A percentile compares a stretch with the other conserved stretches of the same genome.
phyloP scores from a whole-genome alignment of 2,113 vertebrate species.

The Sarotherodon lohbergeri region DNA sequence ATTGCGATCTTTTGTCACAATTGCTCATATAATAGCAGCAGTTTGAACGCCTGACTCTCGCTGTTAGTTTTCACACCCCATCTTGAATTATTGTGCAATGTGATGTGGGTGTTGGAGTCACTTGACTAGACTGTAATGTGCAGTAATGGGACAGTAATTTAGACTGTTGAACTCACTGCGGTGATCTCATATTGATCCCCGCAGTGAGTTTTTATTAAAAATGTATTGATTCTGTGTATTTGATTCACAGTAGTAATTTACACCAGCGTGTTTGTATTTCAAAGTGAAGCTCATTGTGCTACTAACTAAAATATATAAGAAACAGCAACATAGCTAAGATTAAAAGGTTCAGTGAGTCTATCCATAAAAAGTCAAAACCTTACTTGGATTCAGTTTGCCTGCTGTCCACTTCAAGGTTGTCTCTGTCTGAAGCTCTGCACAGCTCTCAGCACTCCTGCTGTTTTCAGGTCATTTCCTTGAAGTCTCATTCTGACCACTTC shows the following conservation, averaged over 20 bases:
- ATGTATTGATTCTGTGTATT: background rate
- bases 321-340: background rate
- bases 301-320: background rate
- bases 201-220: background rate
- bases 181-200: background rate
- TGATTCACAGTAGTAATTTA: background rate
- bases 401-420: background rate
- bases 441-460: background rate
- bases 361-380: background rate
- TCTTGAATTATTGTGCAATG: constrained; percentile 45
- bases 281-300: background rate
- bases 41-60: background rate
- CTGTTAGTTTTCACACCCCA: constrained; percentile 41
- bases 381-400: background rate
- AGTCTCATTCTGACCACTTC: background rate
- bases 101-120: constrained; percentile 44
- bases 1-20: constrained; percentile 21
- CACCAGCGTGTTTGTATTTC: background rate
- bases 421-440: background rate
- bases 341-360: background rate
- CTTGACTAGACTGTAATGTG: background rate
- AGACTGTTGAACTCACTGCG: background rate
- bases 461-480: background rate
- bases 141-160: background rate
- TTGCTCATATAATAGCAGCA: constrained; percentile 36